Base-by-base conservation (phyloP, 2,113 vertebrate genomes). In the Hoplias malabaricus region DNA sequence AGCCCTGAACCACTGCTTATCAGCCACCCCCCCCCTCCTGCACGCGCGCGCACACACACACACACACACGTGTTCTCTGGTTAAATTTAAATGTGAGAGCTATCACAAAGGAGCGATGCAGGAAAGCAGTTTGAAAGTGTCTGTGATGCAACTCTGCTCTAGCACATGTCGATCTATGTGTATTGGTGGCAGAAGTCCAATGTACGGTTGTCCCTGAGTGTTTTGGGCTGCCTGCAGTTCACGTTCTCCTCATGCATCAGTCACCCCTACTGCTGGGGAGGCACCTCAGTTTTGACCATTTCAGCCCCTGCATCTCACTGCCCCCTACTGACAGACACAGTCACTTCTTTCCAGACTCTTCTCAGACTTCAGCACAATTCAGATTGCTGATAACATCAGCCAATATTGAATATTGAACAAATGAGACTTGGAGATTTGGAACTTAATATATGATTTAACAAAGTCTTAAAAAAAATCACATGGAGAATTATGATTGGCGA, bases 91-190 rank as follows among this genome's bases (percentile, higher is more conserved):
- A 76, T 79, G 38, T 70, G 72, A 43, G 61, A n/a, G 80, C 79
- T 72, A 85, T 90, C 89, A 86, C 63, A 74, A 80, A 84, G 78
- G 77, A 86, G 80, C 57, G 61, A 57, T 57, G 53, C 77, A 83
- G 81, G 69, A 84, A 83, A 86, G 83, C 68, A 78, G 87, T 67
- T 66, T 69, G 63, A 84, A 77, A 73, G 69, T 23, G 56, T 76
- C 48, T 82, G 80, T 91, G 86, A 89, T 84, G 87, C 86, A 89
- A 89, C 81, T 25, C 66, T 80, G 82, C 88, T 87, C 89, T 80
- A 86, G 88, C 87, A 87, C 87, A 88, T 84, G 86, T 87, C 87
- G 86, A 87, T 88, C 87, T 48, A 34, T 85, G 87, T 87, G 89
- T 87, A 83, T 83, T 56, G 79, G 63, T 86, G 88, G 88, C 83